Evolutionary conservation across 2,113 vertebrate species (phyloP), one percentile per base, ranked within the genome.

Genomic region (Mola mola): DNA sequence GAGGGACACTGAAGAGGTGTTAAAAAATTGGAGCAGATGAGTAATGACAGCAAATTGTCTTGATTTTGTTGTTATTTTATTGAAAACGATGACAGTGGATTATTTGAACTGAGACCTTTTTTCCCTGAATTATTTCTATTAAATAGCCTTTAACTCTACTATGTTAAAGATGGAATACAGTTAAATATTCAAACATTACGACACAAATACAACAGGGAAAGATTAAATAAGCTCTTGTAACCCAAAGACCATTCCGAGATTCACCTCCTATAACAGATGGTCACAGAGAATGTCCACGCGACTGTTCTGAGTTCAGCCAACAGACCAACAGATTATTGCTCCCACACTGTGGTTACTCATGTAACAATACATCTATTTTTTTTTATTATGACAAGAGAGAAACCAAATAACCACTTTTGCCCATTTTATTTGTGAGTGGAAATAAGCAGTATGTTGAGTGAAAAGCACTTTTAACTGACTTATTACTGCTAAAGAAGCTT

Each of bases 121-220:
- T 78, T 81, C 83, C 88, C 85, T 88, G 84, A 90, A 83, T 86
- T 90, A 87, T 66, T 79, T 77, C 84, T 87, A 89, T 57, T 58
- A 68, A 82, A 83, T 43, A 84, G 55, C 64, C 53, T 83, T 17
- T 66, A 46, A 78, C 79, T 84, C 75, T 25, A 73, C 78, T 70
- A 88, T 66, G 68, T 80, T 82, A 84, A n/a, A 61, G 62, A 79
- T 79, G 76, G 84, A 76, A 84, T 53, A 83, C 80, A 79, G 76
- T 77, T 78, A 81, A 81, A 87, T 78, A 85, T 66, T 77, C 29
- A 73, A 79, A 87, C 85, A 64, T 58, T 81, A 87, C 76, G 79
- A 82, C 72, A 85, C 80, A 81, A 74, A 81, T 60, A 80, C 73
- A 82, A 83, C 64, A 51, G 50, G 71, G 47, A 76, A 66, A 34